Conservation (phyloP, 1,140 invertebrate species). For the Aphaenogaster floridana region DNA sequence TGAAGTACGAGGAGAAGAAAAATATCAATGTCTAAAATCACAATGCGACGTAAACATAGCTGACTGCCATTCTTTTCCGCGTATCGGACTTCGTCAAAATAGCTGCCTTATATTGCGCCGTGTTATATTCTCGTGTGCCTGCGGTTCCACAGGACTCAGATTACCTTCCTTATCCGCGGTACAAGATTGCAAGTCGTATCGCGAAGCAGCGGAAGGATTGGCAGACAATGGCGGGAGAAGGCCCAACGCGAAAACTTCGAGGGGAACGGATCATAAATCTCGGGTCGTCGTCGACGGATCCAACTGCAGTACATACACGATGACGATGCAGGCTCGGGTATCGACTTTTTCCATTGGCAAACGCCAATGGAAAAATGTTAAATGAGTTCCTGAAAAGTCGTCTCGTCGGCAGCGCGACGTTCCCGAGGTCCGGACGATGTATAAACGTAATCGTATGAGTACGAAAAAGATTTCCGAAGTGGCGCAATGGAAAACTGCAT, state of each 20-base stretch:
- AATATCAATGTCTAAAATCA: slow-evolving; percentile 47
- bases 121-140: slow-evolving; percentile 13
- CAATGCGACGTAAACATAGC: slow-evolving; percentile 28
- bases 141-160: slow-evolving; percentile 17
- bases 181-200: slow-evolving; percentile 34
- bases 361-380: slow-evolving; percentile 2
- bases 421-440: background rate
- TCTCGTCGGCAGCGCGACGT: background rate
- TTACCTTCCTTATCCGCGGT: slow-evolving; percentile 39
- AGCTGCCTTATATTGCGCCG: slow-evolving; percentile 18
- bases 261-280: slow-evolving; percentile 66
- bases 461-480: slow-evolving; percentile 16
- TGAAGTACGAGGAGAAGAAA: slow-evolving; percentile 31
- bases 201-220: slow-evolving; percentile 13
- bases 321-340: background rate
- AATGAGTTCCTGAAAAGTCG: slow-evolving; percentile 19
- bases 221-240: background rate
- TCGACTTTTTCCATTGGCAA: slow-evolving; percentile 28
- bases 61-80: background rate
- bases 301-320: background rate
- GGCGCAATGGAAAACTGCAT: slow-evolving; percentile 34
- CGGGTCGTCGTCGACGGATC: background rate
- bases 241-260: slow-evolving; percentile 32
- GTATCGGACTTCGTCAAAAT: slow-evolving; percentile 14
- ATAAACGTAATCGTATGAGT: background rate